Conservation (phyloP, 30 jellyfish, hydroid and myxozoan genomes). For the Rhopilema esculentum region DNA sequence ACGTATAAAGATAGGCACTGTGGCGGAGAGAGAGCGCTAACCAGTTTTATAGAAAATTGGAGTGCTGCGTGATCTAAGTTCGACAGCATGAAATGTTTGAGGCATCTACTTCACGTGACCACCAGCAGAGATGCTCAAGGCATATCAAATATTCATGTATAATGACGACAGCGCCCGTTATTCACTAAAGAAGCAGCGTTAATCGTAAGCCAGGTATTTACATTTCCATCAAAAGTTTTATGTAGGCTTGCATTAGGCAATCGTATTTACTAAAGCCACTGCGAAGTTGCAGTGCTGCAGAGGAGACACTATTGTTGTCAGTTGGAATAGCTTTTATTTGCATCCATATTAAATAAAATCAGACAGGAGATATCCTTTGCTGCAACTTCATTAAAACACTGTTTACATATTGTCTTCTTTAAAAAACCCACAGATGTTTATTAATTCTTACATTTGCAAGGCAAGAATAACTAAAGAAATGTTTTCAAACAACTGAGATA, state of each 20-base stretch:
- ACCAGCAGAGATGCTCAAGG: background rate
- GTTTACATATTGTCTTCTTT: background rate
- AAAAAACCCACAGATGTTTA: slow-evolving; percentile 7
- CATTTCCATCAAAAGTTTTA: background rate
- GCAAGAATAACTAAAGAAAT: background rate
- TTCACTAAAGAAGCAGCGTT: background rate
- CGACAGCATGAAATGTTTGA: too few relatives aligned
- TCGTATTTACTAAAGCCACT: too few relatives aligned
- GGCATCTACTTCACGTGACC: too few relatives aligned
- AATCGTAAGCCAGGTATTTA: background rate
- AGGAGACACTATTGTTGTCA: too few relatives aligned
- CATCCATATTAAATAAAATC: background rate
- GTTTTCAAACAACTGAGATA: slow-evolving; percentile 10
- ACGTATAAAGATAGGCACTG: too few relatives aligned
- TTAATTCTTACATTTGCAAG: slow-evolving; percentile 37
- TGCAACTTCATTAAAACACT: background rate
- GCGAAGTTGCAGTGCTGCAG: background rate
- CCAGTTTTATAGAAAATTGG: too few relatives aligned
- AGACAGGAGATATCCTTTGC: background rate
- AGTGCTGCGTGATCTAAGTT: too few relatives aligned
- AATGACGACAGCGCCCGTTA: background rate
- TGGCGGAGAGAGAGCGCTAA: too few relatives aligned
- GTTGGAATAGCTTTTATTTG: background rate
- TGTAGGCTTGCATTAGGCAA: background rate
- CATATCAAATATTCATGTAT: background rate